phyloP scores from a whole-genome alignment of 2,888 invertebrate species.

The Eurytoma californica region DNA sequence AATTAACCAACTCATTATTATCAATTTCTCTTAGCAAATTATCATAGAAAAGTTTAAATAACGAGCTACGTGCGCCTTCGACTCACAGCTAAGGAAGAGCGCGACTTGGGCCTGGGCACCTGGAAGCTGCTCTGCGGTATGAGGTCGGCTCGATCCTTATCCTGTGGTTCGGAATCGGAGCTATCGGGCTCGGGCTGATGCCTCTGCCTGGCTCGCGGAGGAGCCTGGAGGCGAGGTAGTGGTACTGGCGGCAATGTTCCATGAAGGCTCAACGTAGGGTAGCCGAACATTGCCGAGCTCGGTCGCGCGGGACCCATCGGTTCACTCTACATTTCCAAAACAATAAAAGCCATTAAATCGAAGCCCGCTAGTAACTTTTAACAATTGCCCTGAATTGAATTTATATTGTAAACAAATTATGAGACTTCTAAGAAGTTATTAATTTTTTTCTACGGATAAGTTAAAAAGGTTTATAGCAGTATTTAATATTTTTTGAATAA shows the following conservation, averaged over 20 bases:
- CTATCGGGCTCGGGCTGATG: slow-evolving; percentile 69
- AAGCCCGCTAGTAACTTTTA: too few species aligned
- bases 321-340: slow-evolving; percentile 78
- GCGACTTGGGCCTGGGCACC: slow-evolving; percentile 89
- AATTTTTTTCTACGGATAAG: too few species aligned
- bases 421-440: slow-evolving; percentile 1
- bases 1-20: too few species aligned
- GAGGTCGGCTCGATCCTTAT: slow-evolving; percentile 86
- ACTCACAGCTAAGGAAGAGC: slow-evolving; percentile 82
- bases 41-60: background rate
- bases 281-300: slow-evolving; percentile 89
- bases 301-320: slow-evolving; percentile 85
- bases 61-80: background rate
- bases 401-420: background rate
- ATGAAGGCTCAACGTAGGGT: slow-evolving; percentile 79
- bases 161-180: slow-evolving; percentile 74
- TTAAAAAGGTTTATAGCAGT: too few species aligned
- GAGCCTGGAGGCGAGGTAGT: slow-evolving; percentile 79
- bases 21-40: too few species aligned
- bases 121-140: slow-evolving; percentile 81
- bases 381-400: too few species aligned
- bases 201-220: slow-evolving; percentile 66
- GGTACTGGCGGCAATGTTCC: slow-evolving; percentile 84
- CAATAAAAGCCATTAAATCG: too few species aligned
- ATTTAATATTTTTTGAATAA: too few species aligned